Evolutionary conservation across 2,797 vertebrate genomes (phyloP), one percentile per base, ranked within the genome.

Genomic region (Xenentodon cancila): DNA sequence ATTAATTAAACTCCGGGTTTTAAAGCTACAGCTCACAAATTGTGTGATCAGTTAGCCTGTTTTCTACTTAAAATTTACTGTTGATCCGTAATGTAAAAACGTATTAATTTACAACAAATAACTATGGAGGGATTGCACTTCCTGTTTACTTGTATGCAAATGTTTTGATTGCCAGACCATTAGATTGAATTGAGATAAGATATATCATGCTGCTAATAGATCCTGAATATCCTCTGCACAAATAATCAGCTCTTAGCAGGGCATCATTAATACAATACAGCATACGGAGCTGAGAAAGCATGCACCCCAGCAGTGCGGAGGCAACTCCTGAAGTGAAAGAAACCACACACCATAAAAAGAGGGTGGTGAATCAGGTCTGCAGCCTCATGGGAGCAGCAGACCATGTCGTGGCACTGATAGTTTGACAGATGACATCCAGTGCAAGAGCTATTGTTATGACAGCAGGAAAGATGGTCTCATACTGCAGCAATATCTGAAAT

Each of bases 341-440:
- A 77, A 75, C 84, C 57, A 77, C 71, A 37, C 19, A 43, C 34
- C 54, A 52, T 73, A 68, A 32, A 61, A 51, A 20, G 27, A 50
- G 12, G 17, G 59, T 25, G 47, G 69, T 64, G 82, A 75, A 67
- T 75, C 73, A 65, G 77, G 72, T 82, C 75, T 74, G 71, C 71
- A 54, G 82, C 78, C 82, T 80, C 62, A 63, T 64, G 69, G 75
- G 80, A 85, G 77, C 71, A 66, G 67, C 47, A 45, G 77, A 75
- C 82, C 83, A 73, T 82, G 77, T 85, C 77, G 67, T 43, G 50
- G 63, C 56, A 66, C 73, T 78, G 84, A 84, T 80, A 71, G 73
- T 60, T 70, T 86, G 88, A 90, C 86, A 84, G 71, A 87, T 79
- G 84, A 90, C 82, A 82, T 89, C 84, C 80, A 75, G 75, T 61